Conservation (phyloP, 2,113 vertebrate genomes). For the Carollia perspicillata region DNA sequence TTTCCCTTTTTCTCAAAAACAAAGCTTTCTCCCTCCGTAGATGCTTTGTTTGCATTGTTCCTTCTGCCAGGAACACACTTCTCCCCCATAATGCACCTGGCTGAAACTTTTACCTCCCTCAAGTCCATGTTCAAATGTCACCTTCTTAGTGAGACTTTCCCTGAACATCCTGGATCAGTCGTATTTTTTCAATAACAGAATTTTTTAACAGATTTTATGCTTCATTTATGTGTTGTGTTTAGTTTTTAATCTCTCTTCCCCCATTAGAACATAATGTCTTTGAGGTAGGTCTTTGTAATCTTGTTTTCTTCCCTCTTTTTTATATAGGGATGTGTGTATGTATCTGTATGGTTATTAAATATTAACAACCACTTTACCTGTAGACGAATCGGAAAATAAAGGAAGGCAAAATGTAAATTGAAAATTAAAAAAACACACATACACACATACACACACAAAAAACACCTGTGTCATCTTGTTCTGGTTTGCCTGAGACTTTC, state of each 20-base stretch:
- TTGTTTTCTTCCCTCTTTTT: not conserved
- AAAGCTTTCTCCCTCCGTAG: not conserved
- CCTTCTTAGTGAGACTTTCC: not conserved
- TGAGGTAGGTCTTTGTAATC: not conserved
- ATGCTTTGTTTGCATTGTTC: not conserved
- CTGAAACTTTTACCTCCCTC: not conserved
- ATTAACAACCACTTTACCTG: not conserved
- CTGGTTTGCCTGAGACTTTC: not conserved
- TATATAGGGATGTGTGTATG: not conserved
- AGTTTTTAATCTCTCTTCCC: not conserved
- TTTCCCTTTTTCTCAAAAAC: not conserved
- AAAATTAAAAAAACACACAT: not conserved
- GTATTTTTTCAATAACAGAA: not conserved
- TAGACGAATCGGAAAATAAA: slow-evolving; percentile 4
- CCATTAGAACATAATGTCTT: not conserved
- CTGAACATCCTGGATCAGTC: not conserved
- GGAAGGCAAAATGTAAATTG: not conserved
- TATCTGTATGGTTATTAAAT: not conserved
- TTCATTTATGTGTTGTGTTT: not conserved
- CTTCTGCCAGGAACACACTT: not conserved
- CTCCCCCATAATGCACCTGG: not conserved
- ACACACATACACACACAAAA: not conserved
- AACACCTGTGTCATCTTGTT: not conserved
- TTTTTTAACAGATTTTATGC: not conserved
- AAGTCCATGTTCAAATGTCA: not conserved